Conservation (phyloP, 2,113 vertebrate genomes). For the Silurus meridionalis region DNA sequence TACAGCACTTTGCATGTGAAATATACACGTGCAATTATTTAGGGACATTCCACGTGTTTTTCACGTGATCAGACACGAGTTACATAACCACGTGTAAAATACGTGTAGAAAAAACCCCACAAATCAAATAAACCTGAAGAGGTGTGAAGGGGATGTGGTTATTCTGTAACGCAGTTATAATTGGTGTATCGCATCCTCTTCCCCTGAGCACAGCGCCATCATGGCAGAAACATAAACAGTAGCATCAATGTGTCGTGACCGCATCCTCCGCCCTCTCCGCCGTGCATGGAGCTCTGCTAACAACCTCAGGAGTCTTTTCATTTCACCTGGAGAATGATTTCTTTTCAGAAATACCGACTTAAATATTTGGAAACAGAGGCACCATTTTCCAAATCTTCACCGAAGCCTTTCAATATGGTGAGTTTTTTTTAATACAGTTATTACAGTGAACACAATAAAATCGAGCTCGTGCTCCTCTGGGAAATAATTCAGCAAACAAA, state of each 20-base stretch:
- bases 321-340: background rate
- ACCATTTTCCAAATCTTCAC: background rate
- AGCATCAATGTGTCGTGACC: background rate
- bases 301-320: background rate
- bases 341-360: background rate
- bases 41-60: background rate
- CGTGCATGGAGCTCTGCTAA: background rate
- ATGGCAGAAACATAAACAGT: background rate
- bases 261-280: background rate
- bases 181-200: background rate
- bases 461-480: background rate
- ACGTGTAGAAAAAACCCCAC: too few species aligned
- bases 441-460: too few species aligned
- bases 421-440: background rate
- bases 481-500: background rate
- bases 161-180: background rate
- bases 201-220: background rate
- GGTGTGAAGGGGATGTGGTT: background rate
- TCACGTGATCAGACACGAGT: background rate
- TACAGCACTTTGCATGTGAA: too few species aligned
- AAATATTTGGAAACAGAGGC: background rate
- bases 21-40: too few species aligned
- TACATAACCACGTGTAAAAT: background rate
- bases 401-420: slow-evolving; percentile 4
- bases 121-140: background rate